Evolutionary conservation across 2,888 invertebrate genomes (phyloP).

Genomic region (Rhaphigaster nebulosa): DNA sequence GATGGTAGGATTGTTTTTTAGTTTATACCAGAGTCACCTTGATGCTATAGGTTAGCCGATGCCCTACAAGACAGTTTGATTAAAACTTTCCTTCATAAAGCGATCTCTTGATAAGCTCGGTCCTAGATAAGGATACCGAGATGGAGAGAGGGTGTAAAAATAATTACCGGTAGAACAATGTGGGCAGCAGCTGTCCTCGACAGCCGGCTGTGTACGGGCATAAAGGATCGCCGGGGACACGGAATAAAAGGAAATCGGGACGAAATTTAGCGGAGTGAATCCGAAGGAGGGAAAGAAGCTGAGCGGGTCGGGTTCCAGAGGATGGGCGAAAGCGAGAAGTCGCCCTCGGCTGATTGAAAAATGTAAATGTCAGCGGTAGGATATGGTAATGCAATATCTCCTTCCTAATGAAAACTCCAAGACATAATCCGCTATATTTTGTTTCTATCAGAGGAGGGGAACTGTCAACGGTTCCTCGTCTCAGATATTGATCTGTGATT

Average conservation of each 20-base stretch:
- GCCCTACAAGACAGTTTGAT: not conserved
- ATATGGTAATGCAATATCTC: constrained; percentile 64
- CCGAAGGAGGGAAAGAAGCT: not conserved
- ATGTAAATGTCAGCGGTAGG: constrained; percentile 64
- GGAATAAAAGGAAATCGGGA: constrained; percentile 9
- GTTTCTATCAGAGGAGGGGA: constrained; percentile 10
- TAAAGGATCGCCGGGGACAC: constrained; percentile 25
- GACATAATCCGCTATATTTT: constrained; percentile 53
- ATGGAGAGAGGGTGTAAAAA: constrained; percentile 36
- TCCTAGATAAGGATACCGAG: not conserved
- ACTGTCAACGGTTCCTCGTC: constrained; percentile 15
- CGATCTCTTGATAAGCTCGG: not conserved
- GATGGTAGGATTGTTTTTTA: not conserved
- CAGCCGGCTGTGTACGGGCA: not conserved
- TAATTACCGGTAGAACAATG: constrained; percentile 43
- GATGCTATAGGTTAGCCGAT: not conserved
- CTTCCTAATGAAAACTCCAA: constrained; percentile 59
- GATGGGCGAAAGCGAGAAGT: constrained; percentile 42
- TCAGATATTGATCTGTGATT: constrained; percentile 34
- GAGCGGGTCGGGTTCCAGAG: constrained; percentile 15
- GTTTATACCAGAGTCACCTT: not conserved
- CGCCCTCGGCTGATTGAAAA: constrained; percentile 64
- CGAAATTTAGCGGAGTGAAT: not conserved
- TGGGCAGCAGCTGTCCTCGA: constrained; percentile 6
- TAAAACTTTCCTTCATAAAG: not conserved